Evolutionary conservation across 2,888 invertebrate species (phyloP), one percentile per base, ranked within the genome.

Genomic region (Caenorhabditis angaria): DNA sequence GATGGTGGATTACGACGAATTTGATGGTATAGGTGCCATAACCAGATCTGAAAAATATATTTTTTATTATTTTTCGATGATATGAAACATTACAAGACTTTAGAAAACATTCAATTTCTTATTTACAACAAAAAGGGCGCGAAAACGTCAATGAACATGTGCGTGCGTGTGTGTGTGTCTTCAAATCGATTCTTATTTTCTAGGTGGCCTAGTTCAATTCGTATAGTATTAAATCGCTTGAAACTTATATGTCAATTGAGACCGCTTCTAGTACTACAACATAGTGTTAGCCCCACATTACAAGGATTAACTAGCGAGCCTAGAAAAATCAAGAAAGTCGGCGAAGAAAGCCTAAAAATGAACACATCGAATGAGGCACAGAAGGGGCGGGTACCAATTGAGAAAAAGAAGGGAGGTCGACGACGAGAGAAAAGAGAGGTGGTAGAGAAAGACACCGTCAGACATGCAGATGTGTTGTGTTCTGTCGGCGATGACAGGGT

Each of bases 61-160:
- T 32, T 32, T 32, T n/a, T n/a, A n/a, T n/a, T n/a, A n/a, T n/a
- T n/a, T n/a, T n/a, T n/a, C n/a, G n/a, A n/a, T n/a, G n/a, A n/a
- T n/a, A n/a, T n/a, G n/a, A n/a, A n/a, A n/a, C n/a, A n/a, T n/a
- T n/a, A n/a, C n/a, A n/a, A n/a, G n/a, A n/a, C n/a, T n/a, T n/a
- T n/a, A n/a, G n/a, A n/a, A n/a, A n/a, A n/a, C n/a, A n/a, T n/a
- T n/a, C n/a, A n/a, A n/a, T n/a, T n/a, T n/a, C n/a, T n/a, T 41
- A 41, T 41, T 41, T 41, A 41, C 41, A 41, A 41, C 41, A 18
- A 41, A 41, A 41, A 41, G 41, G 18, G 41, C 41, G 41, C 41
- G 41, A 41, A 41, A 41, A 41, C n/a, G 41, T 41, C 41, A 41
- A 41, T 41, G 41, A 41, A 41, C 41, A 41, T 41, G 41, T 41